These are phyloP conservation scores for Ammospiza caudacuta DNA, from an alignment of 2,113 vertebrate species.

Conservation along the genomic window DNA sequence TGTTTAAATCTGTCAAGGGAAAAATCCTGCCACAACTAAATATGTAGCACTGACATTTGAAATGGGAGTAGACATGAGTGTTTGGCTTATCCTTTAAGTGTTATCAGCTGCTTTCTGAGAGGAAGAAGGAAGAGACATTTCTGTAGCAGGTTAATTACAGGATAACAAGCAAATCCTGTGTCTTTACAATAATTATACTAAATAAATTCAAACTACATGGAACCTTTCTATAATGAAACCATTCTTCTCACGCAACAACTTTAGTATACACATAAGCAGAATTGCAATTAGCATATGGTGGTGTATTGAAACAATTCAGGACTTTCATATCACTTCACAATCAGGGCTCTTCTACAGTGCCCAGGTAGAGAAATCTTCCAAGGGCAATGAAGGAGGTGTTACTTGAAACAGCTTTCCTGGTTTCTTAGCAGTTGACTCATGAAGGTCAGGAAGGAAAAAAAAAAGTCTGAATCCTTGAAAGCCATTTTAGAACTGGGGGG, in stretches of 20 bases:
- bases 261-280: background rate
- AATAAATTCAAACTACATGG: conserved; percentile 29
- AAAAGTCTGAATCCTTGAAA: background rate
- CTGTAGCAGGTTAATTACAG: conserved; percentile 52
- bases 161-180: conserved; percentile 32
- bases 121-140: conserved; percentile 22
- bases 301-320: conserved; percentile 10
- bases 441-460: background rate
- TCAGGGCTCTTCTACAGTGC: background rate
- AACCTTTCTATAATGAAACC: conserved; percentile 23
- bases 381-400: background rate
- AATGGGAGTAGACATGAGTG: conserved; percentile 3
- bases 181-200: conserved; percentile 39
- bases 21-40: conserved; percentile 48
- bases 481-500: background rate
- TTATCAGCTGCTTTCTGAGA: background rate
- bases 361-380: background rate
- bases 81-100: conserved; percentile 27
- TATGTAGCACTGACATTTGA: conserved; percentile 41
- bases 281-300: conserved; percentile 11
- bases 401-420: background rate
- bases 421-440: background rate
- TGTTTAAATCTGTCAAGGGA: conserved; percentile 57
- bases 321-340: background rate
- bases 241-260: background rate